Evolutionary conservation across 2,113 vertebrate species (phyloP).

Genomic region (Syrmaticus mikado): DNA sequence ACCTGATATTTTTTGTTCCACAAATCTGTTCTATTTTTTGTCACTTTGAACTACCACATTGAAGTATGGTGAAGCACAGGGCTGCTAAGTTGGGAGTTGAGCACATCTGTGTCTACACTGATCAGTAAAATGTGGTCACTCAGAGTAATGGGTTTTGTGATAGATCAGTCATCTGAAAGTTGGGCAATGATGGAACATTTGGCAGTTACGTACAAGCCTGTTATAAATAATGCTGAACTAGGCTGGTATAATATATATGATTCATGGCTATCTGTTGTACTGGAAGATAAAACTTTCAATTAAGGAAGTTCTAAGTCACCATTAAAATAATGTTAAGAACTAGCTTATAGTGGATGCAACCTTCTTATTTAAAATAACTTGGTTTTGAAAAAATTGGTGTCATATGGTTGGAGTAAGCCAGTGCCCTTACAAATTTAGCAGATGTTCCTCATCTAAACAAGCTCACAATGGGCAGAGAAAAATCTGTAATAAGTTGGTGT

Average conservation of each 20-base stretch:
- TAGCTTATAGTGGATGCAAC: not conserved
- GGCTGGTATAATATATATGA: not conserved
- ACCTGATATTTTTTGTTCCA: not conserved
- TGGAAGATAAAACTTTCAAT: slow-evolving; percentile 19
- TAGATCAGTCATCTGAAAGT: not conserved
- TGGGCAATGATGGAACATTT: not conserved
- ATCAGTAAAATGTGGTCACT: not conserved
- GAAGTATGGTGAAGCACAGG: not conserved
- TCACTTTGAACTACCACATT: rapidly evolving
- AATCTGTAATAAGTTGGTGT: slow-evolving; percentile 7
- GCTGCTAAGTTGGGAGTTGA: not conserved
- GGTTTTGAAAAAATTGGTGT: slow-evolving; percentile 49
- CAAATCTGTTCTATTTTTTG: not conserved
- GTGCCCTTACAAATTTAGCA: slow-evolving; percentile 20
- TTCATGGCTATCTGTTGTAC: not conserved
- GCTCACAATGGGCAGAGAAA: slow-evolving; percentile 4
- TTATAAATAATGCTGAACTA: not conserved
- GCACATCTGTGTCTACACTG: not conserved
- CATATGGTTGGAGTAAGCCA: slow-evolving; percentile 40
- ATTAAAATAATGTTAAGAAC: slow-evolving; percentile 26
- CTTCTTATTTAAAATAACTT: slow-evolving; percentile 31
- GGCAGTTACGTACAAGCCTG: not conserved
- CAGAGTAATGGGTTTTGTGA: not conserved
- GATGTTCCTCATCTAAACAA: slow-evolving; percentile 50
- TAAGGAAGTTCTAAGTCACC: slow-evolving; percentile 15